Evolutionary conservation across 1,140 invertebrate genomes (phyloP), one percentile per base, ranked within the genome.

Genomic region (Pollicipes pollicipes): DNA sequence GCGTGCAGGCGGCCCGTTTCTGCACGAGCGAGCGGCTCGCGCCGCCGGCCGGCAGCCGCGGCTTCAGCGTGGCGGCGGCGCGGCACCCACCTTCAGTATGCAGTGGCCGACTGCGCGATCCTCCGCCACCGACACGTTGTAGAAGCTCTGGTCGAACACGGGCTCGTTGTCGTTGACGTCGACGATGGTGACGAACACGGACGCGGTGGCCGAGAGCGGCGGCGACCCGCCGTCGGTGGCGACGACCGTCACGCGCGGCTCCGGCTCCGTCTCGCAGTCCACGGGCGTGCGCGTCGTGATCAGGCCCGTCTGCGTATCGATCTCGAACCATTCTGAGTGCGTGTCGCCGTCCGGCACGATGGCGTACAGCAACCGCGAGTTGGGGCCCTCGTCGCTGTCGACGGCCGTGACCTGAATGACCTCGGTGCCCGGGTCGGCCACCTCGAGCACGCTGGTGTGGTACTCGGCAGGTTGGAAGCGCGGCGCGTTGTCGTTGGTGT

Each of bases 131-230:
- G 89, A 89, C 37, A 91, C 90, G 79, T 97, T 95, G 85, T 97
- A 97, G 79, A 94, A 91, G 75, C 91, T 93, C 80, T 92, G 90
- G 79, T 95, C 93, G 84, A 97, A 97, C 76, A 95, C 90, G 66
- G 95, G 95, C 78, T 95, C 92, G 81, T 96, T 95, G 81, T 97
- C 92, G 74, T 83, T 95, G 73, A 94, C 88, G 80, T 91, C 92
- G 79, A 92, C 86, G 72, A 97, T 89, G 75, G 89, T 92, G 69
- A 96, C 88, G 69, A 86, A 82, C 58, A 97, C 87, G 69, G 87
- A 90, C 30, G 90, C 88, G 21, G 87, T 88, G 0, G 91, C 88
- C 68, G 88, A 89, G 31, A 94, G 82, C 0, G 88, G 77, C 16
- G 94, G 94, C 68, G 83, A 83, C 4, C 95, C 95, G 66, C 85